Evolutionary conservation across 2,113 vertebrate genomes (phyloP).

Genomic region (Corythornis madagascariensis): DNA sequence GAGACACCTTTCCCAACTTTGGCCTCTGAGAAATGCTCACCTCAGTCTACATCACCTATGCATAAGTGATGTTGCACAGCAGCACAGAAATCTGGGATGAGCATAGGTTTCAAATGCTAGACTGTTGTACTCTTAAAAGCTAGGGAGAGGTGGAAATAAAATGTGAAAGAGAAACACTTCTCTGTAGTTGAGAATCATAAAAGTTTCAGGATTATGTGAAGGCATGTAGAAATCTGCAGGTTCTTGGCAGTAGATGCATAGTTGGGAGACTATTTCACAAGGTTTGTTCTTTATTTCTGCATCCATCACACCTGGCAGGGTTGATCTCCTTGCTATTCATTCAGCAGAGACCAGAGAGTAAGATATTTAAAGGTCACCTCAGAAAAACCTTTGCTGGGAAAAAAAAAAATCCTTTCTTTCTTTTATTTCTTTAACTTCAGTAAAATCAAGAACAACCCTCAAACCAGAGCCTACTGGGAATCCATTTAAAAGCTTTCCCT

Average conservation of each 20-base stretch:
- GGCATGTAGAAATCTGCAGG: too few relatives aligned
- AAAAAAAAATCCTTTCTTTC: neutral
- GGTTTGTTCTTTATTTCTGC: neutral
- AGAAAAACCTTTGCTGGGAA: neutral
- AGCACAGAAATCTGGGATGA: neutral
- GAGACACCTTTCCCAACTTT: neutral
- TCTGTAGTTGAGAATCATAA: too few relatives aligned
- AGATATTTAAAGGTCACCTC: neutral
- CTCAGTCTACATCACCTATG: neutral
- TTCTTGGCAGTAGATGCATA: too few relatives aligned
- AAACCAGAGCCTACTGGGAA: neutral
- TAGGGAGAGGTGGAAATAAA: neutral
- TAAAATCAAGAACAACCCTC: neutral
- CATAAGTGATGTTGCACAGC: neutral
- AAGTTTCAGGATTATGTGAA: too few relatives aligned
- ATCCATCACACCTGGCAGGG: neutral
- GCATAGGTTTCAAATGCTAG: neutral
- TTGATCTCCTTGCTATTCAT: neutral
- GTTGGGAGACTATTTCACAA: too few relatives aligned
- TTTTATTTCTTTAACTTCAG: neutral
- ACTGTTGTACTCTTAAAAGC: neutral
- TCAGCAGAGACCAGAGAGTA: neutral
- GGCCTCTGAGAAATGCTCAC: neutral
- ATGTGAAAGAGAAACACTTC: too few relatives aligned
- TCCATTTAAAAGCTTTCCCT: neutral